phyloP scores from a whole-genome alignment of 2,797 vertebrate species.

The Pempheris klunzingeri region DNA sequence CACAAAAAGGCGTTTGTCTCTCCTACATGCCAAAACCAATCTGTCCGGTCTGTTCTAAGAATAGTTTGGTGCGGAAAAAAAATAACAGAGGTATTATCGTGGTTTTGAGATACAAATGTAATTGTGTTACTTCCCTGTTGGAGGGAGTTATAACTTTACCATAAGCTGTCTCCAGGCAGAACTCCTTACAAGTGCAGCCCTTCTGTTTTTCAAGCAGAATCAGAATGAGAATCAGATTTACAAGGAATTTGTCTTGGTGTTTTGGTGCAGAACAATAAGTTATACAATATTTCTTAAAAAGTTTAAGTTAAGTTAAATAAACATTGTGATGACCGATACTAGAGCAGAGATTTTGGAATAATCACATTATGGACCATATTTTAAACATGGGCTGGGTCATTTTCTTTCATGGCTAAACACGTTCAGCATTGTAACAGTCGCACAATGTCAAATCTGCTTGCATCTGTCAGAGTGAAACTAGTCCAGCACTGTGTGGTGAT shows the following conservation, averaged over 20 bases:
- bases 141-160: neutral
- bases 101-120: neutral
- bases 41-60: slow-evolving; percentile 8
- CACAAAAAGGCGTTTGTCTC: neutral
- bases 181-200: neutral
- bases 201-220: neutral
- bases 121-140: slow-evolving; percentile 39
- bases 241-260: no score
- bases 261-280: no score
- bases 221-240: no score
- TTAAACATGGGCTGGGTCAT: neutral
- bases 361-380: neutral
- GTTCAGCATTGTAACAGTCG: no score
- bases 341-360: neutral
- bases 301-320: neutral
- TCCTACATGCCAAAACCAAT: slow-evolving; percentile 11
- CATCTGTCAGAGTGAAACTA: neutral
- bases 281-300: neutral
- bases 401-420: neutral
- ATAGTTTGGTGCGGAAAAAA: neutral
- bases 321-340: neutral
- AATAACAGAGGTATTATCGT: neutral
- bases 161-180: slow-evolving; percentile 56
- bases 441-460: neutral
- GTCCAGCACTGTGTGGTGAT: neutral